Conservation (phyloP, 2,888 invertebrate genomes). For the Sphaeridia pumilis region DNA sequence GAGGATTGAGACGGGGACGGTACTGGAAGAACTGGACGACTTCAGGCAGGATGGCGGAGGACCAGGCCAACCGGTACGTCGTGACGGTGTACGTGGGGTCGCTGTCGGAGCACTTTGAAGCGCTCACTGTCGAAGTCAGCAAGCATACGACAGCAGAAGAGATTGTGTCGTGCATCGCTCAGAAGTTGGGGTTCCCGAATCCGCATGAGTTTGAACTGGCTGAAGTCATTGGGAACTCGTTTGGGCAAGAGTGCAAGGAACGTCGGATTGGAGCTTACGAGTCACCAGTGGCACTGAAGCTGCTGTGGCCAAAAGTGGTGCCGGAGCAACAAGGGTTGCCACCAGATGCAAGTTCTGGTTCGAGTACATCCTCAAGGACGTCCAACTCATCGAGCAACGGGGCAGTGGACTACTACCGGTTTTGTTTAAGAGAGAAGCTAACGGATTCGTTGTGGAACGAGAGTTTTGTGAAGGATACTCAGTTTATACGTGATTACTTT, state of each 20-base stretch:
- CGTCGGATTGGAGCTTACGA: slow-evolving; percentile 61
- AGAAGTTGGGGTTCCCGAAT: slow-evolving; percentile 52
- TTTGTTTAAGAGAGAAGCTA: slow-evolving; percentile 76
- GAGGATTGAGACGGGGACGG: too few species aligned
- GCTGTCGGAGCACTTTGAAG: slow-evolving; percentile 75
- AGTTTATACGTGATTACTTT: slow-evolving; percentile 84
- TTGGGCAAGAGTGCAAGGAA: slow-evolving; percentile 85
- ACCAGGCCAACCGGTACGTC: slow-evolving; percentile 49
- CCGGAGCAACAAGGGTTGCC: slow-evolving; percentile 5
- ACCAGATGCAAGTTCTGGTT: background rate
- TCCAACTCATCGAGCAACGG: background rate
- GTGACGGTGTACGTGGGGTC: slow-evolving; percentile 82
- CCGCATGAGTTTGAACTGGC: slow-evolving; percentile 66
- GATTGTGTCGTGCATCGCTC: slow-evolving; percentile 77
- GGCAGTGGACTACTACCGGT: slow-evolving; percentile 45
- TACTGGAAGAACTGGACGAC: too few species aligned
- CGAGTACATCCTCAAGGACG: background rate
- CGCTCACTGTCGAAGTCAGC: slow-evolving; percentile 77
- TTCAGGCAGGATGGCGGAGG: slow-evolving; percentile 34
- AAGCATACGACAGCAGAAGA: slow-evolving; percentile 86
- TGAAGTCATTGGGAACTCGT: slow-evolving; percentile 73
- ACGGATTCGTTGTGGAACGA: slow-evolving; percentile 76
- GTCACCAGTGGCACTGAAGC: slow-evolving; percentile 35
- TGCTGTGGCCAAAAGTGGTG: slow-evolving; percentile 55
- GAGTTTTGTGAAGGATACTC: slow-evolving; percentile 71